Base-by-base conservation (phyloP, 1,140 invertebrate genomes). In the Zaprionus africanus region DNA sequence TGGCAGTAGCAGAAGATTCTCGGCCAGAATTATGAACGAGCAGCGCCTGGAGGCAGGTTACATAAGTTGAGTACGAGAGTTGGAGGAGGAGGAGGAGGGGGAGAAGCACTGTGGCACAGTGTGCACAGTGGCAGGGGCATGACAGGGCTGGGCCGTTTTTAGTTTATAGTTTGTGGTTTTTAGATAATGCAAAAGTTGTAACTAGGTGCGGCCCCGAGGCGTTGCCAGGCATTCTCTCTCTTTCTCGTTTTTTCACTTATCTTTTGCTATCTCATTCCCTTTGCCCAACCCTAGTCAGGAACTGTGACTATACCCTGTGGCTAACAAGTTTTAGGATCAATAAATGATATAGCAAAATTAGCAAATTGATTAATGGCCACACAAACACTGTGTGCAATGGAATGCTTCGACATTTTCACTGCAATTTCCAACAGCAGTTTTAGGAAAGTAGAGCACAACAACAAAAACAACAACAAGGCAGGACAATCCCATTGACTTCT, bases 131-230 rank as follows among this genome's bases (percentile, higher is more conserved):
- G 62, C n/a, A 61, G 49, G 19, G 49, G 5, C 28, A 46, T 17
- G n/a, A 46, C 34, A 12, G 24, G 54, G 41, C 60, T 13, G n/a
- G 31, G 49, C 13, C 31, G 15, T 58, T 78, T 84, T 85, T 81
- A 88, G 81, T 88, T 90, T 84, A 88, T 90, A 90, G 84, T 88
- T 88, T 88, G 81, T 71, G 85, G 82, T 77, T 90, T 81, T 87
- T 73, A 81, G 84, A 88, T 88, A 88, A 88, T 88, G 78, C 81
- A 76, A 88, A 88, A 88, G 81, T 88, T 88, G 75, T 81, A 88
- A 90, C 85, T 88, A 90, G 84, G 78, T 88, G 81, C 62, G 75
- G 78, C 84, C 85, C 78, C 58, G 36, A 78, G 84, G 84, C 84
- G 78, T 61, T 61, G 49, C 51, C 60, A 66, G 36, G 36, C 43